Evolutionary conservation across 2,113 vertebrate species (phyloP), one percentile per base, ranked within the genome.

Genomic region (Chrysemys picta): DNA sequence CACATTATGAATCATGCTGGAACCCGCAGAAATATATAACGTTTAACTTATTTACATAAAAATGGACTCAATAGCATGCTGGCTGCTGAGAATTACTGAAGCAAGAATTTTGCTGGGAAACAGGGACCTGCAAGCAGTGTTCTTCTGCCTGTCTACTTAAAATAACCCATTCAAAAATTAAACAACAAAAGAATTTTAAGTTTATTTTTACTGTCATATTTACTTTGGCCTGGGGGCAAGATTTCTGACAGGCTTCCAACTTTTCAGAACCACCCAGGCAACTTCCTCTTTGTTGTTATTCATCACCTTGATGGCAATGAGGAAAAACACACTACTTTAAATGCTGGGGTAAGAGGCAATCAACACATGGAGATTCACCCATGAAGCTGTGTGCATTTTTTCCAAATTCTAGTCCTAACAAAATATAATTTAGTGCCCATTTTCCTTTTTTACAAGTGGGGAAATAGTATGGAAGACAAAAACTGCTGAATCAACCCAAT

Each of bases 341-440:
- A 53, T 35, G 10, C 25, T 72, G 56, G 42, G 17, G 6, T 12
- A 56, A 56, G 13, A 56, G 21, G 52, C 13, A 29, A 13, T 80
- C 35, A 79, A 21, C 12, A 56, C 31, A 52, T 50, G 31, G 49
- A 29, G 52, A 24, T 81, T 88, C 47, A 14, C 85, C 38, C 47
- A n/a, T 0, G 0, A 35, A 29, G 0, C 10, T 16, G n/a, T 72
- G 29, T 22, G 69, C 56, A 49, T 54, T 47, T 69, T 9, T 69
- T 54, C 52, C 72, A 53, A 57, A 49, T 85, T 65, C 62, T 42
- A 47, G 49, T 45, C 84, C 56, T 62, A 65, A 81, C 22, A 49
- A 52, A 75, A 22, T 86, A 50, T 81, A 72, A 75, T 53, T 24
- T 14, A 56, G 22, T 8, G n/a, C 29, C 21, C 24, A 10, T 35